phyloP scores from a whole-genome alignment of 1,140 invertebrate genomes.

The Musca domestica region DNA sequence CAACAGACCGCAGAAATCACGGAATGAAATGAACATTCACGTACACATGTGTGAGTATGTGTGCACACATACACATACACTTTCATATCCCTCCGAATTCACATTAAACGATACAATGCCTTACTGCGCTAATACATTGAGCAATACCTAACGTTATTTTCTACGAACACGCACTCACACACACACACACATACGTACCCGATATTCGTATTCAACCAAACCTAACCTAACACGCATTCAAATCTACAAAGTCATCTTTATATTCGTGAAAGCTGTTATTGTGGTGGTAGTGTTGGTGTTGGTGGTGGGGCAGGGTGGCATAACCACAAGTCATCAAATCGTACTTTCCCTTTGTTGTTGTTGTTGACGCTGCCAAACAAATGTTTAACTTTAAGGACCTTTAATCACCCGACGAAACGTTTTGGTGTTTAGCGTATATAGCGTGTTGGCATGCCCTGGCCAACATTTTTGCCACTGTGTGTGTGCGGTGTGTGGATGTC shows the following conservation, averaged over 20 bases:
- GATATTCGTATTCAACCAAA: not conserved
- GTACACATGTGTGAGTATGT: not conserved
- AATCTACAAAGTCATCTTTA: not conserved
- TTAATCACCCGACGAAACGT: not conserved
- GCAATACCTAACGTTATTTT: too few species aligned
- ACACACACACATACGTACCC: not conserved
- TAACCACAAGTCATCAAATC: conserved; percentile 13
- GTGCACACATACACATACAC: not conserved
- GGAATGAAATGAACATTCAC: conserved; percentile 8
- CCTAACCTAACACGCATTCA: conserved; percentile 3
- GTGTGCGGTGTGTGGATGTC: too few species aligned
- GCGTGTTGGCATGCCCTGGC: too few species aligned
- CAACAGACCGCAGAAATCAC: conserved; percentile 13
- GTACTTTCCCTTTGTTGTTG: not conserved
- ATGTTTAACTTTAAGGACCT: conserved; percentile 9
- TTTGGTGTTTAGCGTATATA: too few species aligned
- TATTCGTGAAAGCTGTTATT: not conserved
- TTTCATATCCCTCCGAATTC: too few species aligned
- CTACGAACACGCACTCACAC: too few species aligned
- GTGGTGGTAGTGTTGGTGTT: not conserved
- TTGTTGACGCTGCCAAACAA: not conserved
- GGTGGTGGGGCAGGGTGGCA: not conserved
- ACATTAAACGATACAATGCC: too few species aligned
- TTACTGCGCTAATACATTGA: too few species aligned
- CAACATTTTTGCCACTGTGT: too few species aligned